phyloP scores from a whole-genome alignment of 2,113 vertebrate species.

The Malurus elegans region DNA sequence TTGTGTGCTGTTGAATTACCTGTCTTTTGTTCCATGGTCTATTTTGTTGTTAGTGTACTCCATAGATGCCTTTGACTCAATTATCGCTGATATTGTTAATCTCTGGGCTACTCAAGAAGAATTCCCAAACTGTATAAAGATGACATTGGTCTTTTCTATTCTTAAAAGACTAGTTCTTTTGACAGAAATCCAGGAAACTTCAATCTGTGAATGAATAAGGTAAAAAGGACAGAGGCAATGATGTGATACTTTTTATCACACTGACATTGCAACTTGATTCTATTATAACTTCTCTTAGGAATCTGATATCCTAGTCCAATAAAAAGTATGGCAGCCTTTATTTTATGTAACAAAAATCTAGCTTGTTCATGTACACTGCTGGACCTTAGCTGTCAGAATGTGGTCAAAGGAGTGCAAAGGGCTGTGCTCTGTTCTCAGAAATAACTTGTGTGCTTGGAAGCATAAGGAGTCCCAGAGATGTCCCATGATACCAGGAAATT shows the following conservation, averaged over 20 bases:
- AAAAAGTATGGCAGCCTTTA: constrained; percentile 35
- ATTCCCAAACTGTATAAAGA: constrained; percentile 54
- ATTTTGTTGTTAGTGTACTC: constrained; percentile 24
- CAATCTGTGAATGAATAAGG: constrained; percentile 63
- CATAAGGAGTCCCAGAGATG: background rate
- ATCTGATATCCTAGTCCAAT: background rate
- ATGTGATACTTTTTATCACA: constrained; percentile 56
- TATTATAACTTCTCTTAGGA: constrained; percentile 21
- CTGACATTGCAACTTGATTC: constrained; percentile 28
- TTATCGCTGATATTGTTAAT: constrained; percentile 49
- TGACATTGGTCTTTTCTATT: constrained; percentile 38
- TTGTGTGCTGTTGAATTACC: constrained; percentile 26
- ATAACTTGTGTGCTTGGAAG: background rate
- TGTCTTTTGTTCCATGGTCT: background rate
- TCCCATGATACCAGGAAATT: background rate
- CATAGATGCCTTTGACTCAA: constrained; percentile 32
- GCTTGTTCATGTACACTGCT: background rate
- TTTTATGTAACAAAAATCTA: constrained; percentile 40
- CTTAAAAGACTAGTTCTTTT: constrained; percentile 53
- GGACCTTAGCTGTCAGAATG: constrained; percentile 3
- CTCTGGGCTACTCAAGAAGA: constrained; percentile 38
- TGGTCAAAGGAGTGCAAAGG: background rate
- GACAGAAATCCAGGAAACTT: constrained; percentile 65
- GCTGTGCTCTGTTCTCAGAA: background rate
- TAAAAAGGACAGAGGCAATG: constrained; percentile 24